Base-by-base conservation (phyloP, 1,140 invertebrate species). In the Drosophila micromelanica region DNA sequence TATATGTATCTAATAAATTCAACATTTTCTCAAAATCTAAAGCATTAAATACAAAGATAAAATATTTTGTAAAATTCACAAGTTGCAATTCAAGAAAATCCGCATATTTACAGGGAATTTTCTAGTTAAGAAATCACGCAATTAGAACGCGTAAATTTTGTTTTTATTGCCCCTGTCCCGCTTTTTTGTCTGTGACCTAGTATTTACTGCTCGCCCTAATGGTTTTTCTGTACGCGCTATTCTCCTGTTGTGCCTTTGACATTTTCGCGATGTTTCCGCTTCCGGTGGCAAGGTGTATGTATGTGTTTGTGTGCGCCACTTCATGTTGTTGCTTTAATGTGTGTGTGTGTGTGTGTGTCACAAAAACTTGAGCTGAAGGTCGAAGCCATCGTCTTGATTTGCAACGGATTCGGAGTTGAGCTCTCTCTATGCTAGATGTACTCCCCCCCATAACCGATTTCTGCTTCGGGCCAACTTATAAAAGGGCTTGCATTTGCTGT, bases 241-340 rank as follows among this genome's bases (percentile, higher is more conserved):
- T 73, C 55, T 64, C 23, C 35, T 76, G 76, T 65, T 84, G 76
- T 85, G 69, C 81, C 74, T 86, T 78, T 85, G 81, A 85, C 81
- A 85, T 84, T 73, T 68, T 73, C 57, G 70, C 64, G 55, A 60
- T 73, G 63, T 81, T 86, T 87, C 81, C 81, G 81, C 63, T 87
- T 85, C 81, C 81, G 81, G 23, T 64, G 69, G 40, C 57, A 63
- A 79, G 80, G 71, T 85, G 76, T 76, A 55, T 43, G 38, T 32
- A 54, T 55, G 71, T 79, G 75, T n/a, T n/a, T 71, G 62, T 45
- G 38, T 20, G 45, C 38, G 37, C 32, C 52, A 49, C 30, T 64
- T 69, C 40, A 65, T 51, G 52, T 48, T 59, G 63, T 67, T 61
- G 13, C 37, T 13, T 42, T 32, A 40, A 27, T n/a, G 35, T 37